Base-by-base conservation (phyloP, 2,888 invertebrate genomes). In the Eupeodes luniger region DNA sequence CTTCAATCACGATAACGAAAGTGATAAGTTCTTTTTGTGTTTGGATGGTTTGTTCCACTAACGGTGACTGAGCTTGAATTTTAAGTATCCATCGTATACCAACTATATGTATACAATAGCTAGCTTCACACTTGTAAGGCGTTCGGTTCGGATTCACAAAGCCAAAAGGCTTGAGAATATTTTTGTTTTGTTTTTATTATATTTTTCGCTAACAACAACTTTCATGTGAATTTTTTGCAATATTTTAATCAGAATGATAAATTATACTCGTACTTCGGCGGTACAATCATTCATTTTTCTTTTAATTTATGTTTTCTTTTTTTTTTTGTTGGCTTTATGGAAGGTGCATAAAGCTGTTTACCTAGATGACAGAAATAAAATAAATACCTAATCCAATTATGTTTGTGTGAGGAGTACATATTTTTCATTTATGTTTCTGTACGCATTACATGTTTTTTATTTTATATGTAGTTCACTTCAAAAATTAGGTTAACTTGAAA, bases 1-100 rank as follows among this genome's bases (percentile, higher is more conserved):
- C 79, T 84, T 80, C 84, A 77, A 84, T 83, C 87, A 87, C 87
- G 87, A 87, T 87, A 87, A 87, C 84, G 87, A 87, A 87, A 87
- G 87, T 87, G 83, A 87, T 84, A 83, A 81, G 87, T 83, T 84
- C 87, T 84, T 72, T 72, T 51, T 55, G 59, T 40, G 40, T 40
- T 59, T 67, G 51, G 61, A 36, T 74, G 61, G 16, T 81, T 66
- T 84, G 87, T 84, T 77, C 84, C 84, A 87, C 84, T 84, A 87
- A 87, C 83, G 76, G 76, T 53, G 85, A 80, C 76, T 74, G 62
- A 34, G 82, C 72, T 87, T 80, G 87, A 87, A 87, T 87, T 83
- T 87, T 84, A 87, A 87, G 72, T 81, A 74, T 40, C 40, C 7
- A 34, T 34, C 40, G 27, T n/a, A 34, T 4, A 19, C 14, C n/a